A percentile compares a stretch with the other conserved stretches of the same genome.
Conservation (phyloP, 2,113 vertebrate species). For the Pluvianellus socialis region DNA sequence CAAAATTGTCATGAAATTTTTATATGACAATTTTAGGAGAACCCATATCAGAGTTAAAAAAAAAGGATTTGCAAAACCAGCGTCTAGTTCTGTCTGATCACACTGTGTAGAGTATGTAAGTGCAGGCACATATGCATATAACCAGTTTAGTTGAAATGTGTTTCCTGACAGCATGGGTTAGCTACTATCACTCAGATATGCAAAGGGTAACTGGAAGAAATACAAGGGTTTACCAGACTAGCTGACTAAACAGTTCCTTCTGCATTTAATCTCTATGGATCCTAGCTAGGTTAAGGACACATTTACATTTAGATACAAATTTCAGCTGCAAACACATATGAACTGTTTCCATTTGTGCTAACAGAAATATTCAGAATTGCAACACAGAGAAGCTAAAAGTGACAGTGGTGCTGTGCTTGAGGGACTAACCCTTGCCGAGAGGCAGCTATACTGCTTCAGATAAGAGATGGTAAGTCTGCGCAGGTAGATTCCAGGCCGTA, state of each 20-base stretch:
- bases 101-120: not conserved
- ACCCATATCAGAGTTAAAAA: not conserved
- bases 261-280: not conserved
- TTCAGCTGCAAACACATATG: not conserved
- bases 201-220: not conserved
- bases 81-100: not conserved
- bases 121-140: not conserved
- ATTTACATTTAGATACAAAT: constrained; percentile 30
- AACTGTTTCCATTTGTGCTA: not conserved
- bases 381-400: not conserved
- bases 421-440: not conserved
- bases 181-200: not conserved
- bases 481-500: not conserved
- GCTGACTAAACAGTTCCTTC: constrained; percentile 23
- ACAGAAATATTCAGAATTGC: not conserved
- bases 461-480: not conserved
- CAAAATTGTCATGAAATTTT: not conserved
- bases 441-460: not conserved
- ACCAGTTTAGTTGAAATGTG: not conserved
- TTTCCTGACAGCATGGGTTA: not conserved
- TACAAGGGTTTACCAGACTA: not conserved
- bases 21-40: not conserved
- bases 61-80: not conserved
- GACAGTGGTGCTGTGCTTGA: not conserved
- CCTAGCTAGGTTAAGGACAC: not conserved